Evolutionary conservation across 2,113 vertebrate genomes (phyloP).

Genomic region (Hemicordylus capensis): DNA sequence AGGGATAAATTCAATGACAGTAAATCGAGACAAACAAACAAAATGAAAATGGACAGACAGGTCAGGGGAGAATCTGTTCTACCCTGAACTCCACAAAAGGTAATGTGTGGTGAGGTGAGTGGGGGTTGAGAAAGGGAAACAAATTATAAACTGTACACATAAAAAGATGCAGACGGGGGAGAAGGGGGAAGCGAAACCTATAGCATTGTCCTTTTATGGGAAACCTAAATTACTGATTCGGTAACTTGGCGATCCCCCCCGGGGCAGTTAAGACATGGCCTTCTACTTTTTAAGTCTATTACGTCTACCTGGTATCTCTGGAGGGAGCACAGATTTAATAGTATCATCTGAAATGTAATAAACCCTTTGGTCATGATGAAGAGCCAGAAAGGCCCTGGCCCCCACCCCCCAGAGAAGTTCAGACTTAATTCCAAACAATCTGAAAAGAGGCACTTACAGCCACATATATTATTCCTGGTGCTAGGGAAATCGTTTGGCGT

Average conservation of each 20-base stretch:
- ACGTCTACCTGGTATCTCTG: constrained; percentile 30
- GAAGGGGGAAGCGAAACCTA: background rate
- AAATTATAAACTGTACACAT: constrained; percentile 25
- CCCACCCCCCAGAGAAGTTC: constrained; percentile 28
- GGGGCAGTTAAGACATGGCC: constrained; percentile 11
- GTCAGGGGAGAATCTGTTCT: background rate
- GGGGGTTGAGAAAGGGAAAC: background rate
- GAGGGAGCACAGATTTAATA: constrained; percentile 45
- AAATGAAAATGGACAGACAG: too few species aligned
- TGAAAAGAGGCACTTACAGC: constrained; percentile 26
- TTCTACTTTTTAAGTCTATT: constrained; percentile 41
- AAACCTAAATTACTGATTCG: constrained; percentile 44
- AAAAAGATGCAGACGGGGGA: background rate
- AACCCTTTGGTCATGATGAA: constrained; percentile 55
- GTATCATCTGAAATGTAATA: constrained; percentile 60
- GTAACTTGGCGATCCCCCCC: constrained; percentile 43
- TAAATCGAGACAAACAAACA: background rate
- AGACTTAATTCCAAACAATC: constrained; percentile 51
- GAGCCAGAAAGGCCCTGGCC: constrained; percentile 43
- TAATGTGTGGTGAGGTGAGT: background rate
- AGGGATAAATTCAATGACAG: constrained; percentile 9
- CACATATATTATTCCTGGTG: background rate
- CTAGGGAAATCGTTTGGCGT: background rate
- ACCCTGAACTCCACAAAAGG: background rate
- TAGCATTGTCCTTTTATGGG: constrained; percentile 12